A percentile compares a stretch with the other conserved stretches of the same genome.
Conservation (phyloP, 2,888 invertebrate species). For the Eristalis tenax region DNA sequence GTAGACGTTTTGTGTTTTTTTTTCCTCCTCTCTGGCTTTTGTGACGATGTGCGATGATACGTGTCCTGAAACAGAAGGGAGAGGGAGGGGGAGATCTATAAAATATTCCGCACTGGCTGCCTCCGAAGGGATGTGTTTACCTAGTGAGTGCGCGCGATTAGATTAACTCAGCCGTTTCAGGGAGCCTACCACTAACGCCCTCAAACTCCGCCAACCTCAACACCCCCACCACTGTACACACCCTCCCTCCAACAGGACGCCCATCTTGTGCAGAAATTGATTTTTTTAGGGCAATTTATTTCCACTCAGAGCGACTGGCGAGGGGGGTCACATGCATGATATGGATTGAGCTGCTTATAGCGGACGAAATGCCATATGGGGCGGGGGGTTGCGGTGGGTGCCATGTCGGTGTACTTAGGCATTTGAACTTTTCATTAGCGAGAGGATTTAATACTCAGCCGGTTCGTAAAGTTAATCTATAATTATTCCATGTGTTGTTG, state of each 20-base stretch:
- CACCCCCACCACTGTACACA: slow-evolving; percentile 6
- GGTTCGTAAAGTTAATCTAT: not conserved
- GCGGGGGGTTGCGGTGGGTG: not conserved
- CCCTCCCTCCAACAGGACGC: not conserved
- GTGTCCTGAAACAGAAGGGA: not conserved
- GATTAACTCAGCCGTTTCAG: slow-evolving; percentile 53
- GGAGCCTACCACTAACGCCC: slow-evolving; percentile 9
- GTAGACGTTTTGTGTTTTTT: slow-evolving; percentile 1
- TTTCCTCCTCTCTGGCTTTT: not conserved
- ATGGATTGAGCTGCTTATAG: not conserved
- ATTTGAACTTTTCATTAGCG: slow-evolving; percentile 41
- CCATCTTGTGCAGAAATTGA: slow-evolving; percentile 33
- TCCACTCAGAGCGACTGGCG: not conserved
- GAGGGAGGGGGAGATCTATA: not conserved
- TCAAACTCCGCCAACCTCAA: not conserved
- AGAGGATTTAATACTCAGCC: not conserved
- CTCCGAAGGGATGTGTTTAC: slow-evolving; percentile 26
- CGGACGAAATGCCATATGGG: slow-evolving; percentile 37
- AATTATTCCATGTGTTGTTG: slow-evolving; percentile 14
- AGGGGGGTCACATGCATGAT: not conserved
- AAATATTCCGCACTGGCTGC: slow-evolving; percentile 1
- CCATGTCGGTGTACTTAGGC: slow-evolving; percentile 20
- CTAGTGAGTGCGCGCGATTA: slow-evolving; percentile 38
- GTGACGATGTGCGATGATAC: not conserved
- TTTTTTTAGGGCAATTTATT: slow-evolving; percentile 42